phyloP scores from a whole-genome alignment of 1,140 invertebrate genomes.

The Oryctes rhinoceros region DNA sequence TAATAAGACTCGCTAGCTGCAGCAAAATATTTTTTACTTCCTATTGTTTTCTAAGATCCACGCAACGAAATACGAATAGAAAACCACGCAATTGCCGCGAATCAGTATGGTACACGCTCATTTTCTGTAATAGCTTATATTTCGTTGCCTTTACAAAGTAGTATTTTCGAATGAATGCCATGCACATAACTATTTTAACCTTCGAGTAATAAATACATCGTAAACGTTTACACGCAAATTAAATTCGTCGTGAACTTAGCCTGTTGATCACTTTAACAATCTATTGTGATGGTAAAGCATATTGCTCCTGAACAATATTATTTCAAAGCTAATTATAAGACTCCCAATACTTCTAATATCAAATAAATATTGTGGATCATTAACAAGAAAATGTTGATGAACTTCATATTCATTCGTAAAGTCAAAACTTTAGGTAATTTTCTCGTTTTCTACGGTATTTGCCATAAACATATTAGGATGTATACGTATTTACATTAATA shows the following conservation, averaged over 20 bases:
- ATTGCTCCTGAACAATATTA: background rate
- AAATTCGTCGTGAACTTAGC: background rate
- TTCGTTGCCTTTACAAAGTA: background rate
- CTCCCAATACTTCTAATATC: background rate
- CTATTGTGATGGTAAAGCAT: background rate
- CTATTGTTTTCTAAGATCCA: background rate
- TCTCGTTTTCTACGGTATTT: too few relatives aligned
- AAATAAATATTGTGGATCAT: background rate
- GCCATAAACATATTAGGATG: too few relatives aligned
- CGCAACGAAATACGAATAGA: background rate
- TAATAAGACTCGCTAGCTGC: background rate
- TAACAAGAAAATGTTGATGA: background rate
- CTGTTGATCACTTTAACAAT: background rate
- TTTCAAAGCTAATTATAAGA: background rate
- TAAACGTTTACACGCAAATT: constrained; percentile 10
- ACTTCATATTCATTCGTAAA: background rate
- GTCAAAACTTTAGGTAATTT: too few relatives aligned
- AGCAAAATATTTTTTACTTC: background rate
- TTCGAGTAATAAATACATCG: background rate
- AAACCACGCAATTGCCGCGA: background rate
- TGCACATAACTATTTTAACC: constrained; percentile 14
- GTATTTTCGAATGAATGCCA: background rate
- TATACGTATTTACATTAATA: too few relatives aligned
- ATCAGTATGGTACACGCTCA: background rate
- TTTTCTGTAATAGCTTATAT: background rate